Percentiles rank a stretch among this genome's conserved stretches.
Conservation (phyloP, 2,888 invertebrate species). For the Pachydiplax longipennis region DNA sequence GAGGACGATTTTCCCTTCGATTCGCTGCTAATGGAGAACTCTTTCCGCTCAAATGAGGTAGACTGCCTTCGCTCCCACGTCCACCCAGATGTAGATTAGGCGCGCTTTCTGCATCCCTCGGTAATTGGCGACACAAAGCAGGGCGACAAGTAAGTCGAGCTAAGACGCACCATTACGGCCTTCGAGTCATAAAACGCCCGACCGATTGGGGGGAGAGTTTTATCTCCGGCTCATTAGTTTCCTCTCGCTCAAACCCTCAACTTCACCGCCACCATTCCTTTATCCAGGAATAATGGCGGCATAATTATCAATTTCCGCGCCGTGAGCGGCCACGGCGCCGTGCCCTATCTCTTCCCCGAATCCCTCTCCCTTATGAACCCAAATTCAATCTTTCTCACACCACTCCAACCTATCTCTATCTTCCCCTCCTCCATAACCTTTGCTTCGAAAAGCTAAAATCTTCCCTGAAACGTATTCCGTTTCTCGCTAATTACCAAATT, state of each 20-base stretch:
- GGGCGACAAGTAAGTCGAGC: neutral
- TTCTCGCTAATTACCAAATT: neutral
- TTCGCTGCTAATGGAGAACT: conserved; percentile 1
- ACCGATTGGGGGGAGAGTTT: neutral
- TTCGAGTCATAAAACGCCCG: neutral
- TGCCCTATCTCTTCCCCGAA: conserved; percentile 9
- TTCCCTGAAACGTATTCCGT: neutral
- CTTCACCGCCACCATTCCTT: neutral
- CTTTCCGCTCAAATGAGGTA: neutral
- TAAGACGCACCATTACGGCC: neutral
- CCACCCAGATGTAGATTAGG: conserved; percentile 16
- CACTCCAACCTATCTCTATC: neutral
- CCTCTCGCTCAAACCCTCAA: neutral
- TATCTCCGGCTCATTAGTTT: conserved; percentile 29
- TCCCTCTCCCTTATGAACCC: neutral
- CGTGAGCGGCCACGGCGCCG: neutral
- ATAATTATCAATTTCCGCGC: conserved; percentile 32
- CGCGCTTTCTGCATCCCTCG: neutral
- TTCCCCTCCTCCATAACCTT: neutral
- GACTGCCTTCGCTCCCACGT: neutral
- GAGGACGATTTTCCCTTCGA: conserved; percentile 10
- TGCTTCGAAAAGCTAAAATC: neutral
- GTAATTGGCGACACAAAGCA: conserved; percentile 13
- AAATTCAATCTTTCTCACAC: neutral
- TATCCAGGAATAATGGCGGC: conserved; percentile 38